These are phyloP conservation scores for Bombyx mandarina DNA, from an alignment of 1,140 invertebrate genomes.

Conservation along the genomic window DNA sequence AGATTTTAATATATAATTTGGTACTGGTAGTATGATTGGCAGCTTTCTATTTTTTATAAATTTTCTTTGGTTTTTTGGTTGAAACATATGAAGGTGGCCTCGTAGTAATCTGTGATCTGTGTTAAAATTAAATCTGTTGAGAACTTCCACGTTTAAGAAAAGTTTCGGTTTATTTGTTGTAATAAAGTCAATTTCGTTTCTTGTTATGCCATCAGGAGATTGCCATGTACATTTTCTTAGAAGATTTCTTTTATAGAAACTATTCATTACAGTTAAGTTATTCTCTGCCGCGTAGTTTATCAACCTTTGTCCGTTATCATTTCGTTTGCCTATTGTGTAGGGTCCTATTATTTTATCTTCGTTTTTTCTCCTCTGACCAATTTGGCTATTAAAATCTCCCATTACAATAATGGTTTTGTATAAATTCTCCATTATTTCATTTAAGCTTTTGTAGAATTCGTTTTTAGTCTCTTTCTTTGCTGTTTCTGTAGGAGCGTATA, in stretches of 20 bases:
- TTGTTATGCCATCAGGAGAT: constrained; percentile 2
- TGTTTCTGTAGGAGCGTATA: constrained; percentile 25
- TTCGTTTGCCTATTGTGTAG: constrained; percentile 18
- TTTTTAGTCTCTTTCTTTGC: constrained; percentile 20
- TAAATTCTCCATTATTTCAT: constrained; percentile 10
- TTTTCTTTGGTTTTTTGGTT: constrained; percentile 20
- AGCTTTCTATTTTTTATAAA: constrained; percentile 11
- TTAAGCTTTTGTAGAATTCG: constrained; percentile 18
- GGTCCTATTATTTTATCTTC: constrained; percentile 22
- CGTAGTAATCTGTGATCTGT: constrained; percentile 28
- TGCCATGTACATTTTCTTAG: too few species aligned
- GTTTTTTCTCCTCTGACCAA: constrained; percentile 10
- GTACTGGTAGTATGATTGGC: constrained; percentile 10
- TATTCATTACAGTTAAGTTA: constrained; percentile 24
- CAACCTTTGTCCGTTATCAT: constrained; percentile 13
- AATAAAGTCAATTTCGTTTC: constrained; percentile 34
- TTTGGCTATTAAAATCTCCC: constrained; percentile 27
- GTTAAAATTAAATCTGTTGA: constrained; percentile 26
- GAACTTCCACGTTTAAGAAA: constrained; percentile 22
- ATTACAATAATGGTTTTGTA: constrained; percentile 18
- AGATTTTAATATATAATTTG: constrained; percentile 11
- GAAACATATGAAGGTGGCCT: constrained; percentile 13
- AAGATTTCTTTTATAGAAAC: not conserved
- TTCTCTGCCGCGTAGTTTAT: constrained; percentile 12
- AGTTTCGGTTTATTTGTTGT: constrained; percentile 26